Evolutionary conservation across 2,888 invertebrate species (phyloP), one percentile per base, ranked within the genome.

Genomic region (Phortica magna): DNA sequence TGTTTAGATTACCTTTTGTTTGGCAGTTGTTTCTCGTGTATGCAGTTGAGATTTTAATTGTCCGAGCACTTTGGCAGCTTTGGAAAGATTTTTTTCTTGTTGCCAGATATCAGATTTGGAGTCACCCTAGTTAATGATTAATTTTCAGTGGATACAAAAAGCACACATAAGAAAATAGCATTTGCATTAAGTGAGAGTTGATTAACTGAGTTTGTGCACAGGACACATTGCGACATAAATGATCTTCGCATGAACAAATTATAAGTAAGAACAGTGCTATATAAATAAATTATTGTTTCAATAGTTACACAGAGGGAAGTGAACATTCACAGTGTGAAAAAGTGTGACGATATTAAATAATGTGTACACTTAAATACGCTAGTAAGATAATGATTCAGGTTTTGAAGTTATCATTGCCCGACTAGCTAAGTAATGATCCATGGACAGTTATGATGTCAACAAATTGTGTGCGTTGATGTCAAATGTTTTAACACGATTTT

Each of bases 21-120:
- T 92, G 84, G 92, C 91, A 82, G 92, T 89, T 82, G 92, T 91
- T 89, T 92, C 92, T 86, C 92, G 91, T 82, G 91, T 91, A 85
- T 92, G 92, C 84, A 93, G 92, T 86, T 92, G 92, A 79, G 92
- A 92, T 89, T 93, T 92, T 89, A 91, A 91, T 88, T 92, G 93
- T 89, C 93, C 93, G 89, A 93, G 92, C 90, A 93, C 92, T 92
- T 93, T 93, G 87, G 93, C 93, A 90, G 93, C 92, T 92, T 93
- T 93, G 85, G 93, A 91, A 88, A 92, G 92, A 89, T 92, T 92
- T 91, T 92, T 92, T 91, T 92, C 92, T 91, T 92, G 92, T 90
- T 92, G 91, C 92, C 92, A 92, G 88, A 92, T 92, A 91, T 91
- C 92, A 84, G 91, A 90, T 90, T 92, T 92, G 85, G 89, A 88